Evolutionary conservation across 2,888 invertebrate species (phyloP), one percentile per base, ranked within the genome.

Genomic region (Ariolimax columbianus): DNA sequence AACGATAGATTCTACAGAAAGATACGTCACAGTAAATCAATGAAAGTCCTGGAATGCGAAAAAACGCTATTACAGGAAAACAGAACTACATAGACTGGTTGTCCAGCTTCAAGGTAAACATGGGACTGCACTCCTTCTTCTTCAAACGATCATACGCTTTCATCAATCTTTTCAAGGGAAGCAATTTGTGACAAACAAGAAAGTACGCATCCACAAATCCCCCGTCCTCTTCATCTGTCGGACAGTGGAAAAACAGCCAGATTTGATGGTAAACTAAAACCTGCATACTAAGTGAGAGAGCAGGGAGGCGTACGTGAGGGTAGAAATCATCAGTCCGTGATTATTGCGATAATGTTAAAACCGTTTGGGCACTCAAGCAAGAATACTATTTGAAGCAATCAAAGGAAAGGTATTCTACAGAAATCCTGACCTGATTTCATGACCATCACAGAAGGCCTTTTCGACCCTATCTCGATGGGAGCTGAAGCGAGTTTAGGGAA

Each of bases 301-400:
- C 11, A 26, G 14, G 40, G n/a, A 17, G 43, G 72, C n/a, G 9
- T 43, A 11, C 11, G 43, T 3, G 72, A n/a, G 72, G 72, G 26
- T 26, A 43, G 43, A 40, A 72, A 72, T 40, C 40, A 72, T 9
- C 40, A 43, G 72, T 11, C 40, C 43, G 36, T 43, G 40, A 72
- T 72, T n/a, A 72, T n/a, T 11, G 43, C 72, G 40, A 40, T 72
- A 72, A 72, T 72, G 72, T 43, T 43, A 72, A 72, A 72, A 40
- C 72, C 43, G 23, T 72, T 43, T 43, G 72, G 40, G 23, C 72
- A 23, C 72, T 72, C 72, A 72, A 40, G 72, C 43, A 40, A 26
- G n/a, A 72, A 40, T 26, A 43, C 72, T n/a, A 72, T 36, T 40
- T 11, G 17, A 68, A 23, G 68, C 68, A 36, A 68, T 38, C 36